Conservation (phyloP, 2,888 invertebrate species). For the Sthenelais limicola region DNA sequence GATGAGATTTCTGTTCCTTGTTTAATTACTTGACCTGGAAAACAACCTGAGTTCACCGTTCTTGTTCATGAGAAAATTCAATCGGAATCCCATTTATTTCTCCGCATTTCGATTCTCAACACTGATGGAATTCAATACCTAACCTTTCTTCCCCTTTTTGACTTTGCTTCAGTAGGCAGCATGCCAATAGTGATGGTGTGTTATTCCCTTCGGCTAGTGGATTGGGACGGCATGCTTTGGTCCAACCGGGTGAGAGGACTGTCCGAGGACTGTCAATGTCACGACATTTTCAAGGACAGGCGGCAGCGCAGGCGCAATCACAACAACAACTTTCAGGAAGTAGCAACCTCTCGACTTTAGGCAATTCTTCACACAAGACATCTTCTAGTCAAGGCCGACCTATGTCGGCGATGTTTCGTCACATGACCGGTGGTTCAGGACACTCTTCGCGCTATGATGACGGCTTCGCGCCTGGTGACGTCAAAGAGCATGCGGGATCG, state of each 20-base stretch:
- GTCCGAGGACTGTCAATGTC: conserved; percentile 23
- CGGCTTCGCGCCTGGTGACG: too few relatives aligned
- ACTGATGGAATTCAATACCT: too few relatives aligned
- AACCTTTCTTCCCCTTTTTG: too few relatives aligned
- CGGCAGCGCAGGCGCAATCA: neutral
- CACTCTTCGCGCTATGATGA: too few relatives aligned
- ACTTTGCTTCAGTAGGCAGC: too few relatives aligned
- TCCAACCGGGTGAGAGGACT: neutral
- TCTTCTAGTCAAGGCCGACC: neutral
- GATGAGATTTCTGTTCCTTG: too few relatives aligned
- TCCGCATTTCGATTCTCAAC: too few relatives aligned
- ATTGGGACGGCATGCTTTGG: neutral
- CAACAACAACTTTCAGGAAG: neutral
- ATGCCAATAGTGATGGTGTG: too few relatives aligned
- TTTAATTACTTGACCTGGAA: too few relatives aligned
- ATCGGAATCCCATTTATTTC: too few relatives aligned
- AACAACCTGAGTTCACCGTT: too few relatives aligned
- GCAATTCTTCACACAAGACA: neutral
- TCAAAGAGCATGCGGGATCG: neutral
- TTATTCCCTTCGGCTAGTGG: neutral
- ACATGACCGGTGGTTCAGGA: neutral
- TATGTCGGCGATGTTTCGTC: neutral
- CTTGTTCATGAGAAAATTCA: too few relatives aligned
- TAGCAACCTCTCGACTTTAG: neutral
- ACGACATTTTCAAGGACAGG: conserved; percentile 6